These are phyloP conservation scores for Phalacrocorax aristotelis DNA, from an alignment of 2,113 vertebrate species.

Conservation along the genomic window DNA sequence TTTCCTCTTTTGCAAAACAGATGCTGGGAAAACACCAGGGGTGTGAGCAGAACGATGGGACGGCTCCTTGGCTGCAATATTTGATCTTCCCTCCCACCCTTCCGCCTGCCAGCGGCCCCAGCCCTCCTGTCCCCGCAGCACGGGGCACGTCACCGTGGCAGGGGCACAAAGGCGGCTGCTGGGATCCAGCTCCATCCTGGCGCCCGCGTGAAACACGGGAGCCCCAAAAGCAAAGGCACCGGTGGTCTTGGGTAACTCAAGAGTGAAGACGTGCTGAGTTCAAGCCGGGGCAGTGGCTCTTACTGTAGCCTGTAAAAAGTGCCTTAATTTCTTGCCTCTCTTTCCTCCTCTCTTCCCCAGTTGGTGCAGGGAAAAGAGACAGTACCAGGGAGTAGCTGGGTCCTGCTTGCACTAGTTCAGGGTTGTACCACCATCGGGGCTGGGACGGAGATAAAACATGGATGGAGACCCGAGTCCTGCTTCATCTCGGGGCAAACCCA, in stretches of 20 bases:
- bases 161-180: background rate
- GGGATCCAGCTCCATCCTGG: background rate
- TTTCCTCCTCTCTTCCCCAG: background rate
- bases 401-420: background rate
- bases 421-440: background rate
- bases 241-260: background rate
- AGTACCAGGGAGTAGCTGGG: background rate
- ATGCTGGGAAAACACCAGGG: background rate
- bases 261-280: background rate
- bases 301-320: background rate
- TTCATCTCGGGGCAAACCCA: background rate
- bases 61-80: background rate
- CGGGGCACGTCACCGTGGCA: rapidly evolving
- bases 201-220: rapidly evolving
- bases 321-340: background rate
- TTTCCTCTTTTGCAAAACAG: background rate
- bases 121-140: too few relatives aligned
- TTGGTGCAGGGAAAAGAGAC: background rate
- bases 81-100: background rate
- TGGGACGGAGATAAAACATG: background rate
- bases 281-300: background rate
- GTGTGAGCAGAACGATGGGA: background rate
- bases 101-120: background rate
- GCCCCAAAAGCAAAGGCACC: background rate
- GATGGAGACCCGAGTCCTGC: background rate